Evolutionary conservation across 1,140 invertebrate genomes (phyloP).

Genomic region (Bombus haemorrhoidalis): DNA sequence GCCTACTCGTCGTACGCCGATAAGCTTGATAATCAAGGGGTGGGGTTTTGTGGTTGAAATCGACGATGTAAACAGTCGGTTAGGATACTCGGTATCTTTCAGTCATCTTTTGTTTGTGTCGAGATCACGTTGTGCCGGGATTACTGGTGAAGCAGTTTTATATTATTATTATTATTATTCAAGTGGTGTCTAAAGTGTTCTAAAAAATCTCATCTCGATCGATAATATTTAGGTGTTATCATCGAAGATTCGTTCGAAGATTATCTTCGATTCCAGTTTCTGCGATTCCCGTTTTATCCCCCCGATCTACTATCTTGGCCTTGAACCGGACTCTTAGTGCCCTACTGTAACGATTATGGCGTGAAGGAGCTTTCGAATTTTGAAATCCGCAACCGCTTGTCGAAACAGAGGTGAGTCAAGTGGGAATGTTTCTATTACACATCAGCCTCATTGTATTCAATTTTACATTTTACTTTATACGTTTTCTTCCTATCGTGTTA

Average conservation of each 20-base stretch:
- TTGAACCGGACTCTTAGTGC: slow-evolving; percentile 71
- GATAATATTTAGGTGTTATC: not conserved
- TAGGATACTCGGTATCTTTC: slow-evolving; percentile 11
- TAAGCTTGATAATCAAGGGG: slow-evolving; percentile 16
- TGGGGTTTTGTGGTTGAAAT: slow-evolving; percentile 45
- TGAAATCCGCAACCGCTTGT: slow-evolving; percentile 32
- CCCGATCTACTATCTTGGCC: slow-evolving; percentile 54
- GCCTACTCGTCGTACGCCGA: slow-evolving; percentile 23
- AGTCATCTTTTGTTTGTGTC: slow-evolving; percentile 51
- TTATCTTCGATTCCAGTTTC: not conserved
- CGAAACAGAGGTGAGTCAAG: slow-evolving; percentile 42
- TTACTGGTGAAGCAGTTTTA: not conserved
- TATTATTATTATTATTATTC: no score
- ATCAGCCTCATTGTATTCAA: not conserved
- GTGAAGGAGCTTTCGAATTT: slow-evolving; percentile 61
- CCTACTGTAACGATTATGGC: slow-evolving; percentile 53
- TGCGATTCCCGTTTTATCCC: not conserved
- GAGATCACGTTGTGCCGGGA: slow-evolving; percentile 38
- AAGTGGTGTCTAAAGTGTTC: not conserved
- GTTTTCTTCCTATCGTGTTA: no score
- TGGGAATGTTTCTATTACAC: not conserved
- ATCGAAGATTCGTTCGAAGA: not conserved
- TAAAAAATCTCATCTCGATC: not conserved
- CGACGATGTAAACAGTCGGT: slow-evolving; percentile 44
- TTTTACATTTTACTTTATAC: not conserved